Percentiles rank a stretch among this genome's conserved stretches.
Conservation (phyloP, 2,113 vertebrate genomes). For the Nettapus auritus region DNA sequence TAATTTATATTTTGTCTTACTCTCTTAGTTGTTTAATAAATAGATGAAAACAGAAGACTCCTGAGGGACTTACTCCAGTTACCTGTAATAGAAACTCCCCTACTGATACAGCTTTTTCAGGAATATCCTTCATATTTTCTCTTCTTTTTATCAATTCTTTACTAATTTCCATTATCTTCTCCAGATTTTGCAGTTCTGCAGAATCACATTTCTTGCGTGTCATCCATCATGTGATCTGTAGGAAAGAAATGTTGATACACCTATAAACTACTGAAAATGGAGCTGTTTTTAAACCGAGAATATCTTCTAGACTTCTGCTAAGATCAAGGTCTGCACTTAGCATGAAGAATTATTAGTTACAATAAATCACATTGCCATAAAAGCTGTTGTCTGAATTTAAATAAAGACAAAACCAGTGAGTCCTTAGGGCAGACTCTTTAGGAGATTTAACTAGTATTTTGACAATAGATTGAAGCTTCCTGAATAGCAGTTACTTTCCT, state of each 20-base stretch:
- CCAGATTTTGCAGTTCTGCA: slow-evolving; percentile 13
- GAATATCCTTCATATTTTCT: slow-evolving; percentile 36
- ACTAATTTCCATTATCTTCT: slow-evolving; percentile 55
- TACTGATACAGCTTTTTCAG: slow-evolving; percentile 50
- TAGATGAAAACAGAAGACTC: slow-evolving; percentile 70
- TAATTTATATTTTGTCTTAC: slow-evolving; percentile 71
- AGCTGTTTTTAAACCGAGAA: not conserved
- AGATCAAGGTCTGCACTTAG: not conserved
- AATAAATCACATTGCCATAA: not conserved
- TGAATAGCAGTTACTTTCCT: not conserved
- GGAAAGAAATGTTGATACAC: not conserved
- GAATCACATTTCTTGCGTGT: not conserved
- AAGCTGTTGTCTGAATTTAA: not conserved
- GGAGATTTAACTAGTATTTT: not conserved
- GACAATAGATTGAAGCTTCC: not conserved
- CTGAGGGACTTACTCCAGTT: slow-evolving; percentile 52
- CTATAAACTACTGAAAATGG: not conserved
- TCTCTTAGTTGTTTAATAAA: slow-evolving; percentile 73
- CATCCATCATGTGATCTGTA: not conserved
- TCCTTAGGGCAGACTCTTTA: not conserved
- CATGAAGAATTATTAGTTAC: not conserved
- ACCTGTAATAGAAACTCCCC: slow-evolving; percentile 67
- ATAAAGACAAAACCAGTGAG: not conserved
- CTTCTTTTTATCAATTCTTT: slow-evolving; percentile 55
- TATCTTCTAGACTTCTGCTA: not conserved